Evolutionary conservation across 2,888 invertebrate species (phyloP).

Genomic region (Drosophila formosana): DNA sequence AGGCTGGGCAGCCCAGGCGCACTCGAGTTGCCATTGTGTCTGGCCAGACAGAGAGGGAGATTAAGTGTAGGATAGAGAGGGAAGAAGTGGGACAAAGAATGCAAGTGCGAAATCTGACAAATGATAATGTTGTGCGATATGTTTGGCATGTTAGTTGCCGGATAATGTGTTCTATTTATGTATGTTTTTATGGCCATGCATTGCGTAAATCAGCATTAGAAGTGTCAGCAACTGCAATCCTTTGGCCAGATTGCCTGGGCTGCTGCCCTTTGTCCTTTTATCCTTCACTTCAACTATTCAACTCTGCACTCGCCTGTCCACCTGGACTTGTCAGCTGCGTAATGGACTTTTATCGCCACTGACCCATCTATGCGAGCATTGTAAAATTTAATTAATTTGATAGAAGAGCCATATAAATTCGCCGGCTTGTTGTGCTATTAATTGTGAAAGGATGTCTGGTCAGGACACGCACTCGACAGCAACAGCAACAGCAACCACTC

Average conservation of each 20-base stretch:
- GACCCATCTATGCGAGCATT: conserved; percentile 57
- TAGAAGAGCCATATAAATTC: conserved; percentile 30
- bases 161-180: conserved; percentile 61
- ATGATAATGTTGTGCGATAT: conserved; percentile 66
- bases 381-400: conserved; percentile 62
- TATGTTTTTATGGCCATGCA: conserved; percentile 48
- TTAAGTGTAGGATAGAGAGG: neutral
- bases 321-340: conserved; percentile 58
- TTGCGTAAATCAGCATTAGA: conserved; percentile 61
- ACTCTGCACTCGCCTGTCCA: neutral
- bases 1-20: conserved; percentile 20
- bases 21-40: conserved; percentile 30
- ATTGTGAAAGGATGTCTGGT: conserved; percentile 26
- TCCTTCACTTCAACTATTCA: neutral
- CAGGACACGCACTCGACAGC: conserved; percentile 13
- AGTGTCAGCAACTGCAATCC: conserved; percentile 32
- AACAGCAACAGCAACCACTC: conserved; percentile 6
- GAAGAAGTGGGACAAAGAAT: neutral
- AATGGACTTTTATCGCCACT: conserved; percentile 52
- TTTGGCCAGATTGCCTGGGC: conserved; percentile 1
- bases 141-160: conserved; percentile 58
- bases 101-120: conserved; percentile 47
- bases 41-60: conserved; percentile 15
- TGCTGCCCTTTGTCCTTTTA: neutral
- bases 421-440: conserved; percentile 22